Percentiles rank a stretch among this genome's conserved stretches.
Conservation (phyloP, 2,113 vertebrate genomes). For the Xiphophorus maculatus region DNA sequence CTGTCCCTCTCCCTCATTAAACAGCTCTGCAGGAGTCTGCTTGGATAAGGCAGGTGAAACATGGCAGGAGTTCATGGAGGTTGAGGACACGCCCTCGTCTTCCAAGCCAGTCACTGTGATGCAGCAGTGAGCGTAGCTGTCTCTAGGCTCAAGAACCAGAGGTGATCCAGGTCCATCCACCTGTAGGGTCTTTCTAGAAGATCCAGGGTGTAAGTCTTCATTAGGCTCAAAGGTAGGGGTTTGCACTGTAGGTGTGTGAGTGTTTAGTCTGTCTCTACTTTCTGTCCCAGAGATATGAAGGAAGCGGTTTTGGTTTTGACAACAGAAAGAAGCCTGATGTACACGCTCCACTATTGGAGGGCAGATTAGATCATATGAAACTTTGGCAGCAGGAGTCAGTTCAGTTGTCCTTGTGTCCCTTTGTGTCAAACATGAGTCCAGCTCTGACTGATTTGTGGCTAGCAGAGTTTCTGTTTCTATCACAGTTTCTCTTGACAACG, state of each 20-base stretch:
- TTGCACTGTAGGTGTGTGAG: background rate
- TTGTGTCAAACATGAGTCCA: constrained; percentile 20
- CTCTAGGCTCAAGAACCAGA: background rate
- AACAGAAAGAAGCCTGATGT: constrained; percentile 52
- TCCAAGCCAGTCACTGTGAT: constrained; percentile 76
- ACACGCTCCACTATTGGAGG: constrained; percentile 64
- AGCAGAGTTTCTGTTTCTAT: constrained; percentile 14
- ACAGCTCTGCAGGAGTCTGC: constrained; percentile 6
- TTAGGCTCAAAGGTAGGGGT: background rate
- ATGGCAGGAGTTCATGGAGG: constrained; percentile 6
- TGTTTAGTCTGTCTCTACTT: background rate
- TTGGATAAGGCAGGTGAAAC: background rate
- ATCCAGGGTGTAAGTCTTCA: background rate
- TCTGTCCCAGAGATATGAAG: constrained; percentile 11
- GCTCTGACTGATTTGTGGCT: background rate
- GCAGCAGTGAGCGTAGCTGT: constrained; percentile 41
- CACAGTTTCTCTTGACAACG: constrained; percentile 53
- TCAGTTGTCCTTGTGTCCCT: constrained; percentile 23
- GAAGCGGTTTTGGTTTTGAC: constrained; percentile 14
- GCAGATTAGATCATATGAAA: constrained; percentile 65
- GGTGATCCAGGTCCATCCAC: constrained; percentile 2
- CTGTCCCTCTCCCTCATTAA: background rate
- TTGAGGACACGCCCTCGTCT: constrained; percentile 25
- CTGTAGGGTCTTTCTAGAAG: background rate
- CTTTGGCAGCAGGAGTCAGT: constrained; percentile 39